Evolutionary conservation across 2,888 invertebrate genomes (phyloP).

Genomic region (Chymomyza amoena): DNA sequence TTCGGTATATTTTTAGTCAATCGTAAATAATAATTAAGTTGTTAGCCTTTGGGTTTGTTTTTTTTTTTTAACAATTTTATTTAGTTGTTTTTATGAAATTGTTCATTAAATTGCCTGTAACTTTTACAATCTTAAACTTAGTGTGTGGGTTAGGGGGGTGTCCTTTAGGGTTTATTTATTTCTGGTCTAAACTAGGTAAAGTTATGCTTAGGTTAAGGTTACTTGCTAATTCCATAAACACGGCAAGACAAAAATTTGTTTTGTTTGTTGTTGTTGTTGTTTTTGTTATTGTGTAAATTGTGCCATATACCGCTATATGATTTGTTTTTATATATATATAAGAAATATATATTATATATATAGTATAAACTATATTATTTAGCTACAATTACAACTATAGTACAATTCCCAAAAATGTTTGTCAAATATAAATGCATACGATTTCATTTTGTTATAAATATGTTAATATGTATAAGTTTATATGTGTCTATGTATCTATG

Average conservation of each 20-base stretch:
- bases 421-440: slow-evolving; percentile 67
- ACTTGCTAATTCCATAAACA: slow-evolving; percentile 45
- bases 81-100: slow-evolving; percentile 57
- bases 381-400: slow-evolving; percentile 56
- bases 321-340: slow-evolving; percentile 1
- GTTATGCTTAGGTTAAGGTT: slow-evolving; percentile 13
- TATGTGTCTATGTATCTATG: background rate
- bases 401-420: slow-evolving; percentile 72
- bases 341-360: slow-evolving; percentile 6
- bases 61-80: slow-evolving; percentile 61
- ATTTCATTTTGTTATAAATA: slow-evolving; percentile 45
- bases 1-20: background rate
- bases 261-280: slow-evolving; percentile 8
- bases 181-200: background rate
- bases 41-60: background rate
- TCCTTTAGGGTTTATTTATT: background rate
- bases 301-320: slow-evolving; percentile 19
- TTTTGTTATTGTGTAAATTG: slow-evolving; percentile 25
- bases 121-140: slow-evolving; percentile 59
- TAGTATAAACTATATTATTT: slow-evolving; percentile 49
- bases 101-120: slow-evolving; percentile 59
- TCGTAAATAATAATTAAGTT: slow-evolving; percentile 1
- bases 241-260: slow-evolving; percentile 17
- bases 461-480: slow-evolving; percentile 15
- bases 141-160: background rate